These are phyloP conservation scores for Tursiops truncatus DNA, from an alignment of 2,113 vertebrate genomes.

Conservation along the genomic window DNA sequence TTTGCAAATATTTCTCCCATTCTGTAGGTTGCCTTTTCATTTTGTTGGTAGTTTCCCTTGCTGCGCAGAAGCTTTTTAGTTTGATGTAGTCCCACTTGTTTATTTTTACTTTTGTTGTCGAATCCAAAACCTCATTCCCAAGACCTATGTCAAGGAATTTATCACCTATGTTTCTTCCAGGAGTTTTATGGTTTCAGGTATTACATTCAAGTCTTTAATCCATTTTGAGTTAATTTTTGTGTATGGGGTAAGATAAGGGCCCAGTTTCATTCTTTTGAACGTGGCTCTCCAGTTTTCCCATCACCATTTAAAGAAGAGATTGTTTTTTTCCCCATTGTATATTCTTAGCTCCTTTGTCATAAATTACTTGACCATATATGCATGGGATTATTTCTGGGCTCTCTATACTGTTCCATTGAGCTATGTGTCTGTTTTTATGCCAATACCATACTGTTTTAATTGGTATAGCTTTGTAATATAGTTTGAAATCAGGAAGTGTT, in stretches of 20 bases:
- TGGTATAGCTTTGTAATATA: background rate
- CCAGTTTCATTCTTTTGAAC: background rate
- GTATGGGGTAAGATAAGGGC: background rate
- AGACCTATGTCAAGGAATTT: background rate
- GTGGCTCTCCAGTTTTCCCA: background rate
- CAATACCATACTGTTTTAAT: background rate
- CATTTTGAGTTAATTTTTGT: background rate
- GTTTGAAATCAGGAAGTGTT: background rate
- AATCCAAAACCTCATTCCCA: background rate
- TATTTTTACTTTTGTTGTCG: slow-evolving; percentile 1
- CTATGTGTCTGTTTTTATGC: background rate
- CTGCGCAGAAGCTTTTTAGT: background rate
- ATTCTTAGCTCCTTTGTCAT: background rate
- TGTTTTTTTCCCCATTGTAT: background rate
- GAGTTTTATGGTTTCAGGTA: background rate
- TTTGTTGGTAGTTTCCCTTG: background rate
- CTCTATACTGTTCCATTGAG: background rate
- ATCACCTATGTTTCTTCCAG: background rate
- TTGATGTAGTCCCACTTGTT: background rate
- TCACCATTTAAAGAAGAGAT: background rate
- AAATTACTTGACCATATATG: background rate
- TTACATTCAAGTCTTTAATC: background rate
- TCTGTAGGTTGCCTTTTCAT: background rate
- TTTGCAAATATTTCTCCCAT: background rate
- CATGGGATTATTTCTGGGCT: background rate